Conservation (phyloP, 2,797 vertebrate genomes). For the Sebastes hubbsi region DNA sequence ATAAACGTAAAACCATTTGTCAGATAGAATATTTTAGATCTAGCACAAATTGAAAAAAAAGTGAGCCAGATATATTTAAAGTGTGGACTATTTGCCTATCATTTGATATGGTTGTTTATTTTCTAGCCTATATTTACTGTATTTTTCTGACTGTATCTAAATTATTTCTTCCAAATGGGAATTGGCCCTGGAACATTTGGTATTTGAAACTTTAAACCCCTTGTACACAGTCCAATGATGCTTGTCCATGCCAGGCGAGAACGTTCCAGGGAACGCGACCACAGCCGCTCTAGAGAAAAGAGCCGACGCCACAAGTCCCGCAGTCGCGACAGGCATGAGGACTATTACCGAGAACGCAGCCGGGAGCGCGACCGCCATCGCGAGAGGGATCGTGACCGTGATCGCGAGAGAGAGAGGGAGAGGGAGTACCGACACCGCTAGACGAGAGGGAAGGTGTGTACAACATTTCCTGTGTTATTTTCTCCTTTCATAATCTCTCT, state of each 20-base stretch:
- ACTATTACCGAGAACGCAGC: slow-evolving; percentile 97
- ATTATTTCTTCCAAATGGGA: neutral
- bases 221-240: neutral
- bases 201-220: neutral
- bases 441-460: slow-evolving; percentile 51
- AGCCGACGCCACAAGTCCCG: slow-evolving; percentile 97
- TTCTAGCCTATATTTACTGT: neutral
- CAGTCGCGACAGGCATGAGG: slow-evolving; percentile 97
- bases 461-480: neutral
- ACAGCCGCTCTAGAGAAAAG: slow-evolving; percentile 98
- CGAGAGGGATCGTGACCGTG: slow-evolving; percentile 93
- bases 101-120: neutral
- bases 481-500: neutral
- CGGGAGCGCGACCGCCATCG: slow-evolving; percentile 95
- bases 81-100: neutral
- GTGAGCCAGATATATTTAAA: neutral
- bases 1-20: neutral
- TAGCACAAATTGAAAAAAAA: no score
- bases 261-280: slow-evolving; percentile 97
- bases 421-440: slow-evolving; percentile 97
- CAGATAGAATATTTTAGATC: neutral
- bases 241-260: slow-evolving; percentile 86
- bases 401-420: slow-evolving; percentile 94
- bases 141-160: neutral
- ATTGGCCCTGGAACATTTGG: neutral